These are phyloP conservation scores for Ditylenchus dipsaci DNA, from an alignment of 1,140 invertebrate species.

Conservation along the genomic window DNA sequence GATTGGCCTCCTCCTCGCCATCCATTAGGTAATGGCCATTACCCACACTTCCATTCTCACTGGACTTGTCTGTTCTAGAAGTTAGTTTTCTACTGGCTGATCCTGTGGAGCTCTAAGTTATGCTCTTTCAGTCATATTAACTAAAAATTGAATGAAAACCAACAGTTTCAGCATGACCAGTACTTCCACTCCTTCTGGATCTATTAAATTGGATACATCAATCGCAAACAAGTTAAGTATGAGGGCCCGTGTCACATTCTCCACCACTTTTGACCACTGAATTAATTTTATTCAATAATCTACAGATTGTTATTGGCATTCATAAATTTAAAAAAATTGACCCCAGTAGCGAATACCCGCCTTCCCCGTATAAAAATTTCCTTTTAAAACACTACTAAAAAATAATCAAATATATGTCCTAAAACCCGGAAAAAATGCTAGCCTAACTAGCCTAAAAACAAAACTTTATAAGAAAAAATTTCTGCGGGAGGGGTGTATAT, in stretches of 20 bases:
- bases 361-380: no score
- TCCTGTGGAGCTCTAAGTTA: background rate
- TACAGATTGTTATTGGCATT: background rate
- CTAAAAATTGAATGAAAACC: background rate
- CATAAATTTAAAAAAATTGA: no score
- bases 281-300: background rate
- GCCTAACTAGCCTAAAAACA: no score
- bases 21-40: background rate
- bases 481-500: no score
- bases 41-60: background rate
- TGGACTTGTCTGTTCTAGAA: background rate
- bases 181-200: background rate
- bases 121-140: background rate
- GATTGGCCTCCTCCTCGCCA: background rate
- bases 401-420: no score
- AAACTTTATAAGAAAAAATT: no score
- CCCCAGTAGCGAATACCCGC: no score
- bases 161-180: background rate
- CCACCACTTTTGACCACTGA: slow-evolving; percentile 36
- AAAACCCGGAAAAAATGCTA: no score
- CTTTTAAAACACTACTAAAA: no score
- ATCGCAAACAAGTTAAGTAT: slow-evolving; percentile 46
- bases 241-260: slow-evolving; percentile 47
- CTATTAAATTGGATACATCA: background rate
- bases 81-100: background rate